Evolutionary conservation across 2,888 invertebrate species (phyloP).

Genomic region (Melinaea marsaeus): DNA sequence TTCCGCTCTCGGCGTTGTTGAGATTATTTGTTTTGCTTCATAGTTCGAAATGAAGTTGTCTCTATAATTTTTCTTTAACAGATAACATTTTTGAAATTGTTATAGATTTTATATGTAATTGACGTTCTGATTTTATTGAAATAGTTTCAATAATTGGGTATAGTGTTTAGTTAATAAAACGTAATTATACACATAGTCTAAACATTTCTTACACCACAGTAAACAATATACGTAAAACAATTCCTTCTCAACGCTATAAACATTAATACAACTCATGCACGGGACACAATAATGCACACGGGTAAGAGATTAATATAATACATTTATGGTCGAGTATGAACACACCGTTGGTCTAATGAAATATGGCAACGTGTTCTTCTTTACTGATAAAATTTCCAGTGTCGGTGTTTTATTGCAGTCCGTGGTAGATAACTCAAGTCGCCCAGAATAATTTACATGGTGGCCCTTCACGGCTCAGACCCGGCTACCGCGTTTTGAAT

Average conservation of each 20-base stretch:
- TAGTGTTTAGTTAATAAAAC: not conserved
- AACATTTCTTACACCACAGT: not conserved
- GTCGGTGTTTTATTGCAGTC: conserved; percentile 69
- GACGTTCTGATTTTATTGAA: not conserved
- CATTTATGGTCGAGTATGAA: conserved; percentile 64
- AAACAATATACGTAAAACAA: conserved; percentile 43
- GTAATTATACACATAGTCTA: too few species aligned
- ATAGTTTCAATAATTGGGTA: not conserved
- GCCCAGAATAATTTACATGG: conserved; percentile 70
- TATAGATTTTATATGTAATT: not conserved
- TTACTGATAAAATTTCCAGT: conserved; percentile 69
- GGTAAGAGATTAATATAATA: conserved; percentile 69
- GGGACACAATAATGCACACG: conserved; percentile 60
- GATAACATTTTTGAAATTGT: too few species aligned
- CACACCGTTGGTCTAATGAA: conserved; percentile 66
- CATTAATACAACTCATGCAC: conserved; percentile 45
- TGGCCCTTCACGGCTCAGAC: conserved; percentile 59
- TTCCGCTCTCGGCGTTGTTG: conserved; percentile 31
- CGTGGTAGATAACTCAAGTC: conserved; percentile 67
- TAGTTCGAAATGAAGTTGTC: not conserved
- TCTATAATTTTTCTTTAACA: too few species aligned
- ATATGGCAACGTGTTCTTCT: conserved; percentile 68
- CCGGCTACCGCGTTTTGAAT: conserved; percentile 57
- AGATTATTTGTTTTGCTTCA: not conserved
- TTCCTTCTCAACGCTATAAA: conserved; percentile 53